Conservation (phyloP, 2,113 vertebrate genomes). For the Ammodytes dubius region DNA sequence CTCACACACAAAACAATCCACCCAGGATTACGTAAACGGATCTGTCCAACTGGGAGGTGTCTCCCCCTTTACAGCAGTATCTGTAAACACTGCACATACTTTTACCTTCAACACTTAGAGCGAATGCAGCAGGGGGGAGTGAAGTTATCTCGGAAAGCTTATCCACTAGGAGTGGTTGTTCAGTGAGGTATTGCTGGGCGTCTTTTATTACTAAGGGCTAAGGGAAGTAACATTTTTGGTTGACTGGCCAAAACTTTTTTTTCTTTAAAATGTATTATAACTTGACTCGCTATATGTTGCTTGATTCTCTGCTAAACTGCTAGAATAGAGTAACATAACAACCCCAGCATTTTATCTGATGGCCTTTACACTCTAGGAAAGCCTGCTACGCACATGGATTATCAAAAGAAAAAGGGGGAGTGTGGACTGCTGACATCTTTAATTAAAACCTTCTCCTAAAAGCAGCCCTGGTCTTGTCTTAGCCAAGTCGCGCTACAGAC, state of each 20-base stretch:
- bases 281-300: not conserved
- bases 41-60: conserved; percentile 61
- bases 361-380: not conserved
- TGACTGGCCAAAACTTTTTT: not conserved
- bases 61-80: conserved; percentile 46
- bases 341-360: conserved; percentile 5
- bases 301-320: conserved; percentile 13
- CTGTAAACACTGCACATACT: conserved; percentile 50
- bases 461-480: conserved; percentile 1
- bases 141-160: conserved; percentile 15
- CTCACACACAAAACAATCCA: conserved; percentile 68
- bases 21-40: conserved; percentile 80
- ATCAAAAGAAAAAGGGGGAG: conserved; percentile 23
- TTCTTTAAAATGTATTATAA: conserved; percentile 6
- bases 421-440: conserved; percentile 54
- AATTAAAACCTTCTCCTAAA: conserved; percentile 37
- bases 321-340: conserved; percentile 25
- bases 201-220: conserved; percentile 5
- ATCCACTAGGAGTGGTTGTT: conserved; percentile 26
- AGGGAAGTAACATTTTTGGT: not conserved
- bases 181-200: not conserved
- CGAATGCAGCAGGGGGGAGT: conserved; percentile 27
- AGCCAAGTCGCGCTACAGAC: conserved; percentile 32
- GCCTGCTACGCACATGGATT: conserved; percentile 7
- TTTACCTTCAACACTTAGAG: conserved; percentile 44